Base-by-base conservation (phyloP, 2,888 invertebrate species). In the Mesorhabditis spiculigera region DNA sequence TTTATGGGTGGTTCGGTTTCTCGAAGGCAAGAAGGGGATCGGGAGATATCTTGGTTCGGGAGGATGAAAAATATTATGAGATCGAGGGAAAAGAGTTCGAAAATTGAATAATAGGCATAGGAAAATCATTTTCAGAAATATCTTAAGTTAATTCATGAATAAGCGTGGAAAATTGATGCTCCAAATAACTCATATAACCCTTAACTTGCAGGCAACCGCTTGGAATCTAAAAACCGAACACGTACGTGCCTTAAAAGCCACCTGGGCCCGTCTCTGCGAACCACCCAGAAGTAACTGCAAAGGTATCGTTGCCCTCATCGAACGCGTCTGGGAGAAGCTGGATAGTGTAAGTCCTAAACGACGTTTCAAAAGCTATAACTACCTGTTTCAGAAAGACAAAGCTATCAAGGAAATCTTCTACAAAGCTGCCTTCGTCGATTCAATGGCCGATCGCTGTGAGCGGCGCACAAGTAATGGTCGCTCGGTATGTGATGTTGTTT, bases 251-350 rank as follows among this genome's bases (percentile, higher is more conserved):
- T 67, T 84, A 41, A 79, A 78, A 71, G 73, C 76, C 50, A 84
- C 84, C 6, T 84, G 84, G 84, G 69, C 74, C 4, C 71, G 84
- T 42, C 75, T 84, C 5, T 84, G 84, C 65, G 84, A 84, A 63
- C 78, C 80, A 1, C 84, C 84, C 63, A 68, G 84, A 28, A 73
- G 76, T 28, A 81, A 82, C 66, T 84, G 84, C 69, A 79, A 79
- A 58, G 84, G 83, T 5, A 84, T 84, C 63, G 78, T 82, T 43
- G 78, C 76, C 41, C 79, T 84, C n/a, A 78, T 82, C 45, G 83
- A 84, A 67, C 71, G 81, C 42, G 83, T 84, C 4, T 84, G 82
- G 77, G 81, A 81, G 71, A 83, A 83, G 68, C 70, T 83, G 63
- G 83, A 84, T 67, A 70, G 72, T 64, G 82, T 82, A 64, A 63